phyloP scores from a whole-genome alignment of 2,113 vertebrate genomes.

The Todiramphus chloris region DNA sequence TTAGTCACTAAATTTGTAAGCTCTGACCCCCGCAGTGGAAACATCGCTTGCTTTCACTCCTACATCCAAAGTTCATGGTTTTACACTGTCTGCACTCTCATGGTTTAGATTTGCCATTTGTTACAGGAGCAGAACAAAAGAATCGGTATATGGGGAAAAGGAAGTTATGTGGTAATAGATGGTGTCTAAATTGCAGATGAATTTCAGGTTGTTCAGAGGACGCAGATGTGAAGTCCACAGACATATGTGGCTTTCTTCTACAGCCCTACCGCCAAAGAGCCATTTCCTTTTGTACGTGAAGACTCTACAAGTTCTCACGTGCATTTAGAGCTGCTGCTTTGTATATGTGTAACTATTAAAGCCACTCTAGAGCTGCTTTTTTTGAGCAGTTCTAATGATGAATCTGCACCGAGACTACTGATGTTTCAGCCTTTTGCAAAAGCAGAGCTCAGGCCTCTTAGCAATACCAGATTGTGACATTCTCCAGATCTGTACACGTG shows the following conservation, averaged over 20 bases:
- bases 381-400: neutral
- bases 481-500: conserved; percentile 11
- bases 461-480: conserved; percentile 49
- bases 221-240: neutral
- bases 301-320: neutral
- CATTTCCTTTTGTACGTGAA: neutral
- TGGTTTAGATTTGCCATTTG: neutral
- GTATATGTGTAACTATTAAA: neutral
- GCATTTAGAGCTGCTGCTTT: neutral
- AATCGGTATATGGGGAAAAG: neutral
- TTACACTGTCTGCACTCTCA: neutral
- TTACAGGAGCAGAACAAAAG: neutral
- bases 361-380: neutral
- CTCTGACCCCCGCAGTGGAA: neutral
- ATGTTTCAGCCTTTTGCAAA: conserved; percentile 28
- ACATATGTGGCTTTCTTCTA: neutral
- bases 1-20: neutral
- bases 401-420: neutral
- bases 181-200: neutral
- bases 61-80: neutral
- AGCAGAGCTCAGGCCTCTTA: conserved; percentile 21
- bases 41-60: neutral
- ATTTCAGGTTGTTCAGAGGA: neutral
- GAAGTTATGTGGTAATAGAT: neutral
- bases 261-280: neutral